Evolutionary conservation across 1,140 invertebrate species (phyloP), one percentile per base, ranked within the genome.

Genomic region (Drosophila ercepeae): DNA sequence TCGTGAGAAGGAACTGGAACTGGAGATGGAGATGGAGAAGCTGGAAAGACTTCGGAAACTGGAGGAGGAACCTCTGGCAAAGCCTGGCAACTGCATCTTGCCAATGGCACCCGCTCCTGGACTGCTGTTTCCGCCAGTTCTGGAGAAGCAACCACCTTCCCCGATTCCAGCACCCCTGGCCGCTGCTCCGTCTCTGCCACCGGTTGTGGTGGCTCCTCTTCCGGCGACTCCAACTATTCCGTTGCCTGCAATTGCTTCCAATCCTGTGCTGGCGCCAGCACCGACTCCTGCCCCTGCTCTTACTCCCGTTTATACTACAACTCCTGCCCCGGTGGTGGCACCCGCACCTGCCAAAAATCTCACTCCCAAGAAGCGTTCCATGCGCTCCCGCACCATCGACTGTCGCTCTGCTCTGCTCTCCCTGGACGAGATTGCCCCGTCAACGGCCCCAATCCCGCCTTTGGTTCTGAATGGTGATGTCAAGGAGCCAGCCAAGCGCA

Each of bases 331-430:
- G n/a, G 27, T 27, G 29, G 29, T 32, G 29, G 49, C 34, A 1
- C 25, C 39, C 14, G 39, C 29, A 6, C 39, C 50, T 16, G 32
- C 11, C 16, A 78, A 78, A 51, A 64, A 84, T 21, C 25, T 73
- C 5, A 70, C 68, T 52, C 75, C 84, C 58, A 83, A 86, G 60
- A 79, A 83, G 57, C 81, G 88, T 18, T 83, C 65, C 25, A 88
- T 78, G 67, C 82, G 84, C 29, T 89, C 89, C 13, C 86, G 77
- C 19, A 88, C 86, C 8, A 75, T 91, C 45, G 82, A 89, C 51
- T 88, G 84, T 19, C 78, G 84, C 0, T 70, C 76, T 0, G 72
- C 69, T 0, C 21, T 86, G 49, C 25, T 78, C 4, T 13, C 55
- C 2, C 1, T 46, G 2, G 67, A 71, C 0, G 67, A 71, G 36